Conservation (phyloP, 2,888 invertebrate species). For the Adelognathus sp. region DNA sequence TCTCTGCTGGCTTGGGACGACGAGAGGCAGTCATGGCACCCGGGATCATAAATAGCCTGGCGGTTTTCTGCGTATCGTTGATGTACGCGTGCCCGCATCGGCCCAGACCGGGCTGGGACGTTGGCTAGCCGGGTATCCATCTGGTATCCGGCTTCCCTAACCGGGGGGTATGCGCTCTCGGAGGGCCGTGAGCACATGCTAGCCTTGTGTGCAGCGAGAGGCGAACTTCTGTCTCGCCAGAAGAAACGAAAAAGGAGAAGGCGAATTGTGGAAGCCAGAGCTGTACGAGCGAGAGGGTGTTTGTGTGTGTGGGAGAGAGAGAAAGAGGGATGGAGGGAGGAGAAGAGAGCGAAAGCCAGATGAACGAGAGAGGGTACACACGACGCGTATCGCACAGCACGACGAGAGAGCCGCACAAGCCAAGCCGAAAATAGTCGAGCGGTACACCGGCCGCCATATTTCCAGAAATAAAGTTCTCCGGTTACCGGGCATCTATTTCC, state of each 20-base stretch:
- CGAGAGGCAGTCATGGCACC: neutral
- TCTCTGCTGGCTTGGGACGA: slow-evolving; percentile 15
- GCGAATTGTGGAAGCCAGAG: slow-evolving; percentile 10
- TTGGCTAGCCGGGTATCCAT: slow-evolving; percentile 48
- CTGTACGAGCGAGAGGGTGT: slow-evolving; percentile 13
- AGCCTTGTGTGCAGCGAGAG: slow-evolving; percentile 48
- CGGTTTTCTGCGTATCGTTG: slow-evolving; percentile 44
- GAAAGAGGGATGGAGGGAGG: neutral
- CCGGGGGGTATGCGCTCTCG: neutral
- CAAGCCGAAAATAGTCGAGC: slow-evolving; percentile 72
- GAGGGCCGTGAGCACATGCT: slow-evolving; percentile 56
- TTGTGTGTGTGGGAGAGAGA: slow-evolving; percentile 3
- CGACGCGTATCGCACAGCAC: slow-evolving; percentile 6
- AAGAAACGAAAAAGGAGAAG: slow-evolving; percentile 33
- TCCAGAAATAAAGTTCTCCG: slow-evolving; percentile 79
- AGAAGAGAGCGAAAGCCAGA: slow-evolving; percentile 1
- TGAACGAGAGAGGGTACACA: slow-evolving; percentile 29
- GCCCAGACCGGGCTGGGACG: slow-evolving; percentile 23
- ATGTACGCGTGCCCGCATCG: slow-evolving; percentile 52
- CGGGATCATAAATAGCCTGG: slow-evolving; percentile 53
- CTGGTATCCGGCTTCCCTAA: slow-evolving; percentile 55
- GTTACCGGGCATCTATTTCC: slow-evolving; percentile 76
- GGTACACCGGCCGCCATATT: slow-evolving; percentile 69
- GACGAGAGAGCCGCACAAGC: slow-evolving; percentile 50
- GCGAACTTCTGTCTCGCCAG: slow-evolving; percentile 9